These are phyloP conservation scores for Galerucella calmariensis DNA, from an alignment of 2,888 invertebrate genomes.

Conservation along the genomic window DNA sequence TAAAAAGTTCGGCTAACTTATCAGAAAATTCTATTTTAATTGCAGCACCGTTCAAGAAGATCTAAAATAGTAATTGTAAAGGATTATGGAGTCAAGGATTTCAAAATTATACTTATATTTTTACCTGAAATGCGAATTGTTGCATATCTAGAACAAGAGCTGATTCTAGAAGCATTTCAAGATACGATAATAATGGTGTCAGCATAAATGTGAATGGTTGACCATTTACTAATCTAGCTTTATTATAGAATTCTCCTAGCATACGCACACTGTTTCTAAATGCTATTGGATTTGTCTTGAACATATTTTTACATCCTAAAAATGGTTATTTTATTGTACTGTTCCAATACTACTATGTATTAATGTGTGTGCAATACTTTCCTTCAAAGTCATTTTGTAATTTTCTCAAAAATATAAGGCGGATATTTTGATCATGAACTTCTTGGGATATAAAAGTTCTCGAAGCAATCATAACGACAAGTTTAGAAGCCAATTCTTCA, in stretches of 20 bases:
- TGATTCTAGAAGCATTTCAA: conserved; percentile 62
- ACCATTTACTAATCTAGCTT: conserved; percentile 54
- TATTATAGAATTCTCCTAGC: conserved; percentile 61
- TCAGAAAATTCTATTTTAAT: conserved; percentile 53
- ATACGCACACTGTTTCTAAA: conserved; percentile 63
- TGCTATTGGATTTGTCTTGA: conserved; percentile 49
- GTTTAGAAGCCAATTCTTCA: conserved; percentile 57
- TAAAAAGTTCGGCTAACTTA: conserved; percentile 58
- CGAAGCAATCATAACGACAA: conserved; percentile 58
- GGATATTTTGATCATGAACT: conserved; percentile 51
- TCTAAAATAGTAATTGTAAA: conserved; percentile 52
- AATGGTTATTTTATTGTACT: conserved; percentile 16
- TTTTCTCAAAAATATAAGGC: conserved; percentile 54
- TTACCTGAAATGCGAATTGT: conserved; percentile 63
- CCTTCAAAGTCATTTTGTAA: conserved; percentile 60
- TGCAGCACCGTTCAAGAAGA: conserved; percentile 60
- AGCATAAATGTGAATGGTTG: conserved; percentile 54
- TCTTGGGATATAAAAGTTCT: conserved; percentile 55
- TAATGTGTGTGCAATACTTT: conserved; percentile 38
- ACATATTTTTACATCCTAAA: conserved; percentile 49
- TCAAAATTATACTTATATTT: conserved; percentile 5
- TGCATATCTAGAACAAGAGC: conserved; percentile 61
- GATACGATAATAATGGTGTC: conserved; percentile 60
- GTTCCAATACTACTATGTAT: not conserved
- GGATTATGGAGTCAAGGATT: not conserved